phyloP scores from a whole-genome alignment of 1,140 invertebrate species.

The Samia ricini region DNA sequence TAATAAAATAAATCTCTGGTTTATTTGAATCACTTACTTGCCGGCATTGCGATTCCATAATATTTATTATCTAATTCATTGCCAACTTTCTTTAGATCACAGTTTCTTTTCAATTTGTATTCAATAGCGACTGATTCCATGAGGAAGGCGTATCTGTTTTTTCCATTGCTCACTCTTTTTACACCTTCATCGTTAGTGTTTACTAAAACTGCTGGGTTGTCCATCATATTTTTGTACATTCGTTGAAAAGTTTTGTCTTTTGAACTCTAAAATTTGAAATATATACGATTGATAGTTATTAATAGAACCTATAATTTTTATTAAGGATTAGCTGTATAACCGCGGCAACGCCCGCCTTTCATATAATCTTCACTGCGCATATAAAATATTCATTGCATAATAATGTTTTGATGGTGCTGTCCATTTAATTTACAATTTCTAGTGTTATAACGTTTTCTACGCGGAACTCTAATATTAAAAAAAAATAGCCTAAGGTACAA shows the following conservation, averaged over 20 bases:
- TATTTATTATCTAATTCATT: slow-evolving; percentile 88
- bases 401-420: too few species aligned
- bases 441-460: too few species aligned
- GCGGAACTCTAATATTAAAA: too few species aligned
- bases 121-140: slow-evolving; percentile 92
- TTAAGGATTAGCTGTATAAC: too few species aligned
- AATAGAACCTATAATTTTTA: too few species aligned
- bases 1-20: too few species aligned
- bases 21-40: slow-evolving; percentile 77
- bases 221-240: slow-evolving; percentile 85
- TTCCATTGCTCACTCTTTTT: slow-evolving; percentile 82
- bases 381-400: too few species aligned
- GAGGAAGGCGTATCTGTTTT: slow-evolving; percentile 86
- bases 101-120: slow-evolving; percentile 87
- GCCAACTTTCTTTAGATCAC: slow-evolving; percentile 88
- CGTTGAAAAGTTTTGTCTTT: slow-evolving; percentile 66
- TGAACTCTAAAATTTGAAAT: slow-evolving; percentile 42
- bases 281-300: too few species aligned
- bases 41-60: slow-evolving; percentile 88
- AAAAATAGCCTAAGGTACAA: too few species aligned
- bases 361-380: too few species aligned
- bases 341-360: too few species aligned
- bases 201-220: slow-evolving; percentile 82
- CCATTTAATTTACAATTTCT: too few species aligned
- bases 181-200: slow-evolving; percentile 90